Base-by-base conservation (phyloP, 64 coral and sea anemone species). In the Pocillopora verrucosa region DNA sequence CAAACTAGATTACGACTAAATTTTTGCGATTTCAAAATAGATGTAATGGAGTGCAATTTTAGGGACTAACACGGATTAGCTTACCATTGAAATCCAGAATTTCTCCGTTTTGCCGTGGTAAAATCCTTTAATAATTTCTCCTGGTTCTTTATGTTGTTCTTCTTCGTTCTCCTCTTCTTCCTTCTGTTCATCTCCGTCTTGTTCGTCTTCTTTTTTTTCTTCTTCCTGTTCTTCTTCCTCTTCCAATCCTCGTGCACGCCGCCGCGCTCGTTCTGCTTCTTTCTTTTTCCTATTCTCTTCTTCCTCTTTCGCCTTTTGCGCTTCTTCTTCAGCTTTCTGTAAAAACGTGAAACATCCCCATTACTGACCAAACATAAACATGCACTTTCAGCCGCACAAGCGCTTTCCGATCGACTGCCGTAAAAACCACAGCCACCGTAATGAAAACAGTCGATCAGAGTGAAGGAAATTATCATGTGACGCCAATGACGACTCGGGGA, bases 261-360 rank as follows among this genome's bases (percentile, higher is more conserved):
- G 78, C 13, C 93, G 74, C 9, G 80, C 79, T 25, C 89, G 74
- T 58, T 99, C 97, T 61, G 92, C 97, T 74, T 99, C 97, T 36
- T 99, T 99, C 70, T 92, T 95, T 67, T 99, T 99, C 14, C 88
- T 88, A 72, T 95, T 95, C 58, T 93, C 93, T 68, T 92, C 97
- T 45, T 99, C 88, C 58, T 95, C 94, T 80, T 99, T 95, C 9
- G 97, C 97, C 73, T 99, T 99, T 20, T 82, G 88, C 22, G 84
- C 94, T 38, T 95, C 97, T 91, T 93, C 91, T 89, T 99, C 97
- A n/a, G 97, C 97, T 93, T 99, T 93, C 95, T 98, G 86, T 69
- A 30, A 6, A 81, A 86, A 78, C 3, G 58, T 12, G 59, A 73
- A 80, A 60, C 9, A 37, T 45, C 61, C 11, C 16, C 13, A 15